Percentiles rank a stretch among this genome's conserved stretches.
Conservation (phyloP, 2,888 invertebrate genomes). For the Seira musarum region DNA sequence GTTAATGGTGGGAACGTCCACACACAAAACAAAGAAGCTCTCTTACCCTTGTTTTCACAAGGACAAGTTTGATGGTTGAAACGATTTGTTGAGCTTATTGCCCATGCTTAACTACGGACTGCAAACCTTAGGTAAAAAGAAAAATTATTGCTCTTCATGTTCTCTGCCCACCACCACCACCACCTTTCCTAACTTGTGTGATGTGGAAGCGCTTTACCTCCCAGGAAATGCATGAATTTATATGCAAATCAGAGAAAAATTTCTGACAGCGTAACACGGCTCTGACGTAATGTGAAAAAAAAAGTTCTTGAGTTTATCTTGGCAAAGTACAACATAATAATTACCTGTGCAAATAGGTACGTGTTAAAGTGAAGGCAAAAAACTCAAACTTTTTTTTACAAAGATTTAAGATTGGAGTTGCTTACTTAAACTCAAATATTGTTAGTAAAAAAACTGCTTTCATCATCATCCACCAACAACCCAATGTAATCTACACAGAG, state of each 20-base stretch:
- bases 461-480: too few species aligned
- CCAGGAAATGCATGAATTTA: constrained; percentile 53
- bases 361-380: not conserved
- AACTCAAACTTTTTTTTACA: not conserved
- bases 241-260: constrained; percentile 39
- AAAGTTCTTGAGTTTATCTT: not conserved
- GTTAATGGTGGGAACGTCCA: too few species aligned
- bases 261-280: not conserved
- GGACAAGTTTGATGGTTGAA: not conserved
- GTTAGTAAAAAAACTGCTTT: too few species aligned
- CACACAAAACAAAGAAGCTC: not conserved
- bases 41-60: not conserved
- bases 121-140: too few species aligned
- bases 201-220: constrained; percentile 43
- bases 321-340: constrained; percentile 17
- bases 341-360: constrained; percentile 17
- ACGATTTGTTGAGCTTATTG: not conserved
- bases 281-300: constrained; percentile 1
- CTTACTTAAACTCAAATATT: too few species aligned
- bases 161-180: not conserved
- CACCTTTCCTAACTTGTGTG: too few species aligned
- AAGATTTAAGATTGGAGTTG: too few species aligned
- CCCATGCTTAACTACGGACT: too few species aligned
- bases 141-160: too few species aligned
- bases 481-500: too few species aligned